Percentiles rank a stretch among this genome's conserved stretches.
Conservation (phyloP, 1,140 invertebrate genomes). For the Cotesia glomerata region DNA sequence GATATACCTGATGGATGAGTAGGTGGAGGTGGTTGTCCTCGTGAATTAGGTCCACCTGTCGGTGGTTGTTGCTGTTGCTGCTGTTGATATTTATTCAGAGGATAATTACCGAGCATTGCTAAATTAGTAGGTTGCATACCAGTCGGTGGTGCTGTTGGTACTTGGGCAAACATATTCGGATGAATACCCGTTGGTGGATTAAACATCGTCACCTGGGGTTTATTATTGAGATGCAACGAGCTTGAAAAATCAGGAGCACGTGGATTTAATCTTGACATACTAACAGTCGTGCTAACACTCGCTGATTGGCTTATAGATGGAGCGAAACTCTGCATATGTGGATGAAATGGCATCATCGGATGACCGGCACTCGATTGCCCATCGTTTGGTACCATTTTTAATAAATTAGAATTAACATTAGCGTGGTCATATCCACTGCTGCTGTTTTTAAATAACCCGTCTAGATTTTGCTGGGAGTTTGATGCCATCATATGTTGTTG, state of each 20-base stretch:
- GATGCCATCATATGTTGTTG: constrained; percentile 27
- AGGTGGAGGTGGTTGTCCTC: constrained; percentile 23
- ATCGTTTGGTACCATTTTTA: constrained; percentile 60
- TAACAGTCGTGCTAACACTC: constrained; percentile 61
- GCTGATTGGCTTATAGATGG: constrained; percentile 56
- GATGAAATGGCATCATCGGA: constrained; percentile 51
- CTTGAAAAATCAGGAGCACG: constrained; percentile 84
- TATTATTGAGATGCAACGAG: constrained; percentile 61
- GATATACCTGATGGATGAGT: constrained; percentile 37
- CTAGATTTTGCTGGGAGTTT: constrained; percentile 31
- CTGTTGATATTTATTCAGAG: constrained; percentile 52
- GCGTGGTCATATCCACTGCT: constrained; percentile 53
- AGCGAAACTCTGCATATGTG: constrained; percentile 58
- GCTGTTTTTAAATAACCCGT: constrained; percentile 38
- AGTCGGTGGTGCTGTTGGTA: constrained; percentile 56
- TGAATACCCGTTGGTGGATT: constrained; percentile 52
- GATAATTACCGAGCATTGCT: constrained; percentile 50
- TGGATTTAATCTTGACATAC: constrained; percentile 82
- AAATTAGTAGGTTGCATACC: constrained; percentile 58
- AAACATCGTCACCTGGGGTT: constrained; percentile 60
- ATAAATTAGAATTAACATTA: constrained; percentile 53
- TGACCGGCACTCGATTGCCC: constrained; percentile 47
- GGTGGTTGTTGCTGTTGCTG: constrained; percentile 36
- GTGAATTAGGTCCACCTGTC: constrained; percentile 56
- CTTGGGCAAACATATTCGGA: constrained; percentile 54